Conservation (phyloP, 2,113 vertebrate species). For the Bombycilla garrulus region DNA sequence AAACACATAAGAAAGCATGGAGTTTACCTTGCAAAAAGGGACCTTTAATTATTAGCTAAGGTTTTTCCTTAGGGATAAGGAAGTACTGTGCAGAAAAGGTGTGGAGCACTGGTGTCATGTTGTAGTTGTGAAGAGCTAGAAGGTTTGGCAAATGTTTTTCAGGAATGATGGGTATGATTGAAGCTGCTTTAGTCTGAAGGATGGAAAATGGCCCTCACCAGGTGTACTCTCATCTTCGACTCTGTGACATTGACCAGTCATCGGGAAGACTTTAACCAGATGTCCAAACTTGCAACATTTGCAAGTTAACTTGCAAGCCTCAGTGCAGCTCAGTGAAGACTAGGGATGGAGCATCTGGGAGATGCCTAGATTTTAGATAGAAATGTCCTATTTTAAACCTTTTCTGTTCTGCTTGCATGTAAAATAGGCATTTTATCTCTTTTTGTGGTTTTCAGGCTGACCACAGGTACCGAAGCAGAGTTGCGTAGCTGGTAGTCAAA, state of each 20-base stretch:
- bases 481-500: neutral
- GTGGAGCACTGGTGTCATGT: neutral
- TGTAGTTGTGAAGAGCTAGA: neutral
- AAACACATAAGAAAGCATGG: neutral
- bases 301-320: neutral
- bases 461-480: neutral
- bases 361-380: neutral
- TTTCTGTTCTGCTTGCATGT: neutral
- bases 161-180: neutral
- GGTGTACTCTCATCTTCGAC: neutral
- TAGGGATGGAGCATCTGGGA: neutral
- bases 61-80: neutral
- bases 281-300: neutral
- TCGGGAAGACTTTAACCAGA: neutral
- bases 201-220: neutral
- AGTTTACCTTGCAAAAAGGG: neutral
- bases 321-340: fast-evolving
- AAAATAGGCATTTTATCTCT: neutral
- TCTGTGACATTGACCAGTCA: neutral
- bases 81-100: neutral
- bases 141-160: neutral
- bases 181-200: neutral
- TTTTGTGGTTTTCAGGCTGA: neutral
- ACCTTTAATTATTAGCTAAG: neutral
- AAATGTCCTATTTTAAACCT: neutral